phyloP scores from a whole-genome alignment of 2,113 vertebrate genomes.

The Phrynocephalus versicolor region DNA sequence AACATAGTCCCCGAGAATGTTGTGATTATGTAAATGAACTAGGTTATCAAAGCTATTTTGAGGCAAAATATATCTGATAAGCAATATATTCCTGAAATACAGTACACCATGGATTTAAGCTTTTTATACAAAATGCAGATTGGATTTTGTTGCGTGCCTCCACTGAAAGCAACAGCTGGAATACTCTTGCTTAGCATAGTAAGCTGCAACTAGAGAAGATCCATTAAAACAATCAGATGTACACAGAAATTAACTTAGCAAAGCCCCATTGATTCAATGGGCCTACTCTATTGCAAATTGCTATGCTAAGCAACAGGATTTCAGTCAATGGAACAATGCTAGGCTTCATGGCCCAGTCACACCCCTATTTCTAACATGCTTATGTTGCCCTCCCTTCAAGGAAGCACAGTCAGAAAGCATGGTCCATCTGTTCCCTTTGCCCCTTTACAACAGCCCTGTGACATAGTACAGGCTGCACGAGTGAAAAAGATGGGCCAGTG shows the following conservation, averaged over 20 bases:
- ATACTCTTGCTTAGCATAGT: neutral
- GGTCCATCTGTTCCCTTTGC: too few relatives aligned
- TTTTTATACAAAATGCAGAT: neutral
- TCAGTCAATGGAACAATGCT: too few relatives aligned
- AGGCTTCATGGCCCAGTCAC: too few relatives aligned
- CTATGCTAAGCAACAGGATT: too few relatives aligned
- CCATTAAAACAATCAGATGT: neutral
- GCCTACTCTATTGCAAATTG: neutral
- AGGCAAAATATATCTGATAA: neutral
- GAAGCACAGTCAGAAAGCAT: too few relatives aligned
- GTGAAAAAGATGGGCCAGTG: too few relatives aligned
- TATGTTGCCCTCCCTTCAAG: too few relatives aligned
- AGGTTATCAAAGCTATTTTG: neutral
- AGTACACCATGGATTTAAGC: neutral
- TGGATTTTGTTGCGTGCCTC: neutral
- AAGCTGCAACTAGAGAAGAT: neutral
- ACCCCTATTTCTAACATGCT: too few relatives aligned
- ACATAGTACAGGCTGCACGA: too few relatives aligned
- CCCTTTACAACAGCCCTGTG: too few relatives aligned
- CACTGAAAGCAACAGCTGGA: neutral
- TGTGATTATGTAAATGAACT: conserved; percentile 9
- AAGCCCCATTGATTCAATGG: neutral
- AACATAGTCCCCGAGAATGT: neutral
- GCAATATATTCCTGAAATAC: neutral
- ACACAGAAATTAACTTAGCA: neutral